phyloP scores from a whole-genome alignment of 92 coral and sea anemone genomes.

The Paramuricea clavata region DNA sequence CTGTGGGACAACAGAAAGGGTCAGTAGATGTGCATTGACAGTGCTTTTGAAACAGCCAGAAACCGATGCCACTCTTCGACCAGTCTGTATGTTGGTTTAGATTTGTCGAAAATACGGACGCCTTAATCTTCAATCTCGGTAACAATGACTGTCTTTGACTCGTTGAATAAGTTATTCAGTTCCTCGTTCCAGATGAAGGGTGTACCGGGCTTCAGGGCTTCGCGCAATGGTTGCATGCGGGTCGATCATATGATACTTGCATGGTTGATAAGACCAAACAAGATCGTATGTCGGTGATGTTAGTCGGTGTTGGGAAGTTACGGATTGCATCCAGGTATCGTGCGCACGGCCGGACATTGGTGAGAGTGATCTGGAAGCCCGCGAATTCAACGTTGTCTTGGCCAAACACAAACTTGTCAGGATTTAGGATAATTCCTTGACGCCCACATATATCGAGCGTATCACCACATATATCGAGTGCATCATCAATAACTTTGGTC shows the following conservation, averaged over 20 bases:
- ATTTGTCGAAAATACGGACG: conserved; percentile 42
- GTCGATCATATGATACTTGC: conserved; percentile 58
- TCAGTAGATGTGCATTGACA: conserved; percentile 33
- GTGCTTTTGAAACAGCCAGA: conserved; percentile 42
- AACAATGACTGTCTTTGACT: conserved; percentile 34
- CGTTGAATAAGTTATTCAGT: conserved; percentile 26
- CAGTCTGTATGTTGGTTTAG: conserved; percentile 37
- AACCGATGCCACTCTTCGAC: conserved; percentile 20
- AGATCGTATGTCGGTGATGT: conserved; percentile 64
- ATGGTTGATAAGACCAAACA: conserved; percentile 68
- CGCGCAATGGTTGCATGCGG: conserved; percentile 40
- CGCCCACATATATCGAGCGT: conserved; percentile 67
- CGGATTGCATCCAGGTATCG: conserved; percentile 46
- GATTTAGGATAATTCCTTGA: conserved; percentile 56
- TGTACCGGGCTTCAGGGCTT: conserved; percentile 20
- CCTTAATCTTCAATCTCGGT: conserved; percentile 36
- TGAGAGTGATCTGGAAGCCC: conserved; percentile 40
- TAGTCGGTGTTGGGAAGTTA: conserved; percentile 65
- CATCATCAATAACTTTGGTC: conserved; percentile 52
- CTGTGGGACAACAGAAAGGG: conserved; percentile 36
- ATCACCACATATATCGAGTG: conserved; percentile 61
- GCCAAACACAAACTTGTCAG: conserved; percentile 56
- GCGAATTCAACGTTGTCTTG: conserved; percentile 52
- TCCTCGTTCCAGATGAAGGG: conserved; percentile 31
- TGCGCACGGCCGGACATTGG: conserved; percentile 46